Evolutionary conservation across 2,888 invertebrate genomes (phyloP), one percentile per base, ranked within the genome.

Genomic region (Catocala fraxini): DNA sequence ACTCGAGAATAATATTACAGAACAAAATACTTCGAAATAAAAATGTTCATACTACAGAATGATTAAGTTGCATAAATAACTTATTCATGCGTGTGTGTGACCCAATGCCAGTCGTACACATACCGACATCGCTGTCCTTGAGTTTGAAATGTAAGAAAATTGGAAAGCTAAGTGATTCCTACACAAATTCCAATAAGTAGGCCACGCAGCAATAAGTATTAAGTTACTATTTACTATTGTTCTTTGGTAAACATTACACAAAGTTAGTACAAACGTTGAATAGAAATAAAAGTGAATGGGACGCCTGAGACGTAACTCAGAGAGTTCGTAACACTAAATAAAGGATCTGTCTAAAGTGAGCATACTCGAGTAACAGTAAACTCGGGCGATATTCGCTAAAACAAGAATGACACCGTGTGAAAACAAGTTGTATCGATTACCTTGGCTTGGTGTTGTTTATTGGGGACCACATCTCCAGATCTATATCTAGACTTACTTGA

Each of bases 401-500:
- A 69, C 69, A 64, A 71, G 68, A 55, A 59, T 60, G 63, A 56
- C 46, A 62, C 35, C 52, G 68, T 70, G 58, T 63, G 65, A 71
- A 70, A 74, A 70, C 72, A 69, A 59, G 66, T 68, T 65, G 70
- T 75, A 72, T 78, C 59, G 75, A 77, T 74, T 71, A 70, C 70
- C 75, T 79, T 70, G 71, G 71, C 65, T 73, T 64, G 66, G 63
- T 63, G 64, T 51, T 65, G 68, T 68, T 69, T 69, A 73, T 73
- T 71, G 67, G 68, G 73, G 72, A 74, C 82, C 74, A 79, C 81
- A 81, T 83, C 86, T 81, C 81, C 80, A 79, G 81, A 75, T 82
- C 83, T 86, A 86, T 75, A 87, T 85, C 88, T 87, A 88, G 70
- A 90, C 91, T 90, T 90, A 91, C 89, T 88, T 85, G 86, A 77